phyloP scores from a whole-genome alignment of 2,113 vertebrate genomes.

The Cardinalis cardinalis region DNA sequence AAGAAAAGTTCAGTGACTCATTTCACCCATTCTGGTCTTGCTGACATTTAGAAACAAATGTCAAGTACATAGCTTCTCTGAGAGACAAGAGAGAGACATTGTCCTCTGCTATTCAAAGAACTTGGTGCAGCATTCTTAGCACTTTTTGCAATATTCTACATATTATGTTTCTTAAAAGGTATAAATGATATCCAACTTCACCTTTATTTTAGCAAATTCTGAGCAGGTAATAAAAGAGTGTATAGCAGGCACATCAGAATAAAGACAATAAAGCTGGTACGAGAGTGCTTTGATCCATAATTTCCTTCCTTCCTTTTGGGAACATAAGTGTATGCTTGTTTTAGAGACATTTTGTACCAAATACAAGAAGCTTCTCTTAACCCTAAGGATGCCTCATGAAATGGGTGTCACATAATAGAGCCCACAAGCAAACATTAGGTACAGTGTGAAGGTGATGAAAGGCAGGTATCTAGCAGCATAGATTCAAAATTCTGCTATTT shows the following conservation, averaged over 20 bases:
- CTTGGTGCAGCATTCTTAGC: not conserved
- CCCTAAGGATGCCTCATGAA: not conserved
- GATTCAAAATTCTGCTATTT: not conserved
- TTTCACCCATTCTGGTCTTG: not conserved
- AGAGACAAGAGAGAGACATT: not conserved
- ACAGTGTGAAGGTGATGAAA: not conserved
- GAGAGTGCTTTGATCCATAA: not conserved
- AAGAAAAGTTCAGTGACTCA: not conserved
- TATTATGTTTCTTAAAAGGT: not conserved
- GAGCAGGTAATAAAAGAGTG: not conserved
- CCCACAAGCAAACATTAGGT: not conserved
- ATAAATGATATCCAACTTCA: not conserved
- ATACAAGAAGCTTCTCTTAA: not conserved
- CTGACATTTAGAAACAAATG: slow-evolving; percentile 27
- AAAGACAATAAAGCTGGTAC: not conserved
- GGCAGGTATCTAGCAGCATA: not conserved
- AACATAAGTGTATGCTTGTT: not conserved
- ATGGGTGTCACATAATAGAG: not conserved
- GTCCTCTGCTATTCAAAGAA: not conserved
- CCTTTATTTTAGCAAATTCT: not conserved
- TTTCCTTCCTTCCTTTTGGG: not conserved
- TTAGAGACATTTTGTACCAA: not conserved
- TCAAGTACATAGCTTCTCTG: not conserved
- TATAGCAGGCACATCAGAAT: not conserved
- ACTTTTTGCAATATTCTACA: not conserved